Evolutionary conservation across 2,888 invertebrate species (phyloP).

Genomic region (Nymphalis c-album): DNA sequence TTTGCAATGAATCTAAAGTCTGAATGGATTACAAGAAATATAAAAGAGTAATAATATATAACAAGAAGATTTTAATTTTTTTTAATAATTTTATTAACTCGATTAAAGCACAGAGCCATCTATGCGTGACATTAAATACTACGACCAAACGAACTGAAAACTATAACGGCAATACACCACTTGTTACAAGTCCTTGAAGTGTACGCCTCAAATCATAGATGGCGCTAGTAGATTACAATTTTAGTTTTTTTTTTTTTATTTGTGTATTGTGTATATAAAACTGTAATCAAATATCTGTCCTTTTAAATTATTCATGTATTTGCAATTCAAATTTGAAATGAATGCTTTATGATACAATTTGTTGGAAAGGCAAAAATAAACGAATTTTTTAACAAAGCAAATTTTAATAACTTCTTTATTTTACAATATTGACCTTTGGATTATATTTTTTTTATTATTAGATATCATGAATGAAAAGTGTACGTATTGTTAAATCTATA

Average conservation of each 20-base stretch:
- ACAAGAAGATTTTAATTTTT: too few relatives aligned
- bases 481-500: too few relatives aligned
- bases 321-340: constrained; percentile 3
- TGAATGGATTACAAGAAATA: too few relatives aligned
- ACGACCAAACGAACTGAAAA: background rate
- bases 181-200: background rate
- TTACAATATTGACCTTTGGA: too few relatives aligned
- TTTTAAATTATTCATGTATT: constrained; percentile 1
- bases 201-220: constrained; percentile 1
- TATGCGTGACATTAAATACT: background rate
- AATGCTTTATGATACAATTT: background rate
- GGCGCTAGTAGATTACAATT: constrained; percentile 5
- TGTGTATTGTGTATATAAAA: too few relatives aligned
- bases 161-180: too few relatives aligned
- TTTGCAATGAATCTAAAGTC: too few relatives aligned
- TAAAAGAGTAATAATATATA: background rate
- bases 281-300: background rate
- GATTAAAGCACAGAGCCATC: background rate
- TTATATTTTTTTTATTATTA: too few relatives aligned
- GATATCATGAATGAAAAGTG: too few relatives aligned
- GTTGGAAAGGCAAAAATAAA: constrained; percentile 1
- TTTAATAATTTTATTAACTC: background rate
- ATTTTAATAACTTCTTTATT: background rate
- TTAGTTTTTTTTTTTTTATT: too few relatives aligned
- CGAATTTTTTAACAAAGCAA: background rate